Conservation (phyloP, 2,113 vertebrate species). For the Riparia riparia region DNA sequence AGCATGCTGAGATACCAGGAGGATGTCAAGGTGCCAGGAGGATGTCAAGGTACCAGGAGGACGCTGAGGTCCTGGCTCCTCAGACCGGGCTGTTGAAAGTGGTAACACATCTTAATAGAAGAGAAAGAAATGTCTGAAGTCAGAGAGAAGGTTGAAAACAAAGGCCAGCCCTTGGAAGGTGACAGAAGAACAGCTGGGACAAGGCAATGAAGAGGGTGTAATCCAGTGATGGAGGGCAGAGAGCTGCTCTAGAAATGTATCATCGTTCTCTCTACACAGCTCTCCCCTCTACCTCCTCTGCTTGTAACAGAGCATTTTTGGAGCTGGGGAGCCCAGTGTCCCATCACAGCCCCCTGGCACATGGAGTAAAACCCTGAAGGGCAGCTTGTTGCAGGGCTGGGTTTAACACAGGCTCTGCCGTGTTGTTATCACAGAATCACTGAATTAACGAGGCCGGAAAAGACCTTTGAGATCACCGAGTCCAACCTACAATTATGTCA, state of each 20-base stretch:
- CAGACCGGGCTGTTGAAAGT: fast-evolving
- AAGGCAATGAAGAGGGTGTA: neutral
- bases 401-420: fast-evolving
- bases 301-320: neutral
- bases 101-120: neutral
- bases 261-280: fast-evolving
- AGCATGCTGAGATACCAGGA: neutral
- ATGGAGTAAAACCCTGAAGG: fast-evolving
- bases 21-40: too few species aligned
- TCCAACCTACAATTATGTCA: neutral
- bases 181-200: neutral
- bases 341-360: neutral
- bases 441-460: neutral
- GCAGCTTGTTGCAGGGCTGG: neutral
- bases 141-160: neutral
- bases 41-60: neutral
- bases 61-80: neutral
- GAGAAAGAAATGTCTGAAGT: neutral
- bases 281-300: neutral
- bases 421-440: neutral
- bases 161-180: neutral
- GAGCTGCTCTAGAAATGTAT: neutral
- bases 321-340: neutral
- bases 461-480: neutral
- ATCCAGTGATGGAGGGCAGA: neutral